These are phyloP conservation scores for Tetramorium simillimum DNA, from an alignment of 1,140 invertebrate genomes.

Conservation along the genomic window DNA sequence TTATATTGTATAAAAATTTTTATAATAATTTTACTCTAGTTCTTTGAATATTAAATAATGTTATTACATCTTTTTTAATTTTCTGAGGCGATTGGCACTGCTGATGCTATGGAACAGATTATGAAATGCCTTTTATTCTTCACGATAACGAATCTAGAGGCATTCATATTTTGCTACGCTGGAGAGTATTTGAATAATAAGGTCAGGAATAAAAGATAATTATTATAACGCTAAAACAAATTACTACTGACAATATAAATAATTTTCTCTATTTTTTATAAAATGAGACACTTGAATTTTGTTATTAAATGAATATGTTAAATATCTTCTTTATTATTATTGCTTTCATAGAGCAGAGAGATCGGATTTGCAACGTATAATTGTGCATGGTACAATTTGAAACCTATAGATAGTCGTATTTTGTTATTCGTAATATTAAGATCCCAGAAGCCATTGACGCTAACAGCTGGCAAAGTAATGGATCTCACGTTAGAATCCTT, in stretches of 20 bases:
- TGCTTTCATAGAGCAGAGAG: constrained; percentile 33
- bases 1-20: not conserved
- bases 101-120: not conserved
- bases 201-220: constrained; percentile 8
- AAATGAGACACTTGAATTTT: too few relatives aligned
- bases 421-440: constrained; percentile 56
- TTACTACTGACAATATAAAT: too few relatives aligned
- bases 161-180: constrained; percentile 63
- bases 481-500: constrained; percentile 59
- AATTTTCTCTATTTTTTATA: too few relatives aligned
- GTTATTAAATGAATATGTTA: too few relatives aligned
- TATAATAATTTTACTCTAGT: too few relatives aligned
- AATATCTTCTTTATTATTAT: too few relatives aligned
- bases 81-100: constrained; percentile 26
- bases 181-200: constrained; percentile 63
- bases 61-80: not conserved
- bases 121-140: constrained; percentile 41
- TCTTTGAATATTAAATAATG: not conserved
- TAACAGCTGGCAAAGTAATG: constrained; percentile 59
- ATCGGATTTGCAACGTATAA: constrained; percentile 39
- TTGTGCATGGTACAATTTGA: constrained; percentile 55
- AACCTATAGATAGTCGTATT: constrained; percentile 26
- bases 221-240: not conserved
- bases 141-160: constrained; percentile 50
- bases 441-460: constrained; percentile 50